A percentile compares a stretch with the other conserved stretches of the same genome.
phyloP scores from a whole-genome alignment of 2,797 vertebrate species.

The Craterocephalus amniculus region DNA sequence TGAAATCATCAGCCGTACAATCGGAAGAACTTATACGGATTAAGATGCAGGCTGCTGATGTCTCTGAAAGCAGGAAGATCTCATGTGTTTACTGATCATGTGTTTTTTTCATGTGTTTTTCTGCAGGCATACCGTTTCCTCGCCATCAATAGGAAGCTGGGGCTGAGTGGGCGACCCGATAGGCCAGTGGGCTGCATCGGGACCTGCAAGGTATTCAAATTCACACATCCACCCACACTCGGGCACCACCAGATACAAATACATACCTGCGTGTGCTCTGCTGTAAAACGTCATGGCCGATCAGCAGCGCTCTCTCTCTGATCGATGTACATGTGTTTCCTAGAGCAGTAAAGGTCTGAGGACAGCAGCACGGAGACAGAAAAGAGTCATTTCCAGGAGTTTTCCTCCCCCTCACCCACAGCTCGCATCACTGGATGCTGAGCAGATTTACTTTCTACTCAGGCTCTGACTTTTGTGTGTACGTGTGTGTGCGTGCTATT shows the following conservation, averaged over 20 bases:
- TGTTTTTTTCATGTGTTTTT: constrained; percentile 30
- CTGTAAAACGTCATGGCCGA: constrained; percentile 38
- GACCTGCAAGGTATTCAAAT: constrained; percentile 90
- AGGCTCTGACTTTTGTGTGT: neutral
- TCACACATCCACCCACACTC: constrained; percentile 11
- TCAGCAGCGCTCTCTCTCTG: constrained; percentile 25
- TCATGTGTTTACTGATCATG: constrained; percentile 19
- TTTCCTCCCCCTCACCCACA: constrained; percentile 4
- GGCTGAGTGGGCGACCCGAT: constrained; percentile 93
- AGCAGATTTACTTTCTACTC: constrained; percentile 32
- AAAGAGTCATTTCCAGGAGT: constrained; percentile 12
- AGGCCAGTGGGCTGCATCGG: constrained; percentile 96
- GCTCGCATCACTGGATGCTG: constrained; percentile 18
- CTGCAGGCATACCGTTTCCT: constrained; percentile 94
- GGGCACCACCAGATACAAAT: constrained; percentile 1
- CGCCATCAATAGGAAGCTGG: constrained; percentile 93
- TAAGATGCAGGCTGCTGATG: neutral
- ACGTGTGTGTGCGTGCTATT: neutral
- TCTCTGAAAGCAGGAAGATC: constrained; percentile 7
- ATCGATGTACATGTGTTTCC: constrained; percentile 41
- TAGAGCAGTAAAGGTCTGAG: neutral
- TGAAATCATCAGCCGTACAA: constrained; percentile 10
- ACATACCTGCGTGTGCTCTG: constrained; percentile 10
- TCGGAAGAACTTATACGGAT: constrained; percentile 21
- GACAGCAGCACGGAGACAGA: neutral